phyloP scores from a whole-genome alignment of 2,888 invertebrate species.

The Leptinotarsa peninsularis region DNA sequence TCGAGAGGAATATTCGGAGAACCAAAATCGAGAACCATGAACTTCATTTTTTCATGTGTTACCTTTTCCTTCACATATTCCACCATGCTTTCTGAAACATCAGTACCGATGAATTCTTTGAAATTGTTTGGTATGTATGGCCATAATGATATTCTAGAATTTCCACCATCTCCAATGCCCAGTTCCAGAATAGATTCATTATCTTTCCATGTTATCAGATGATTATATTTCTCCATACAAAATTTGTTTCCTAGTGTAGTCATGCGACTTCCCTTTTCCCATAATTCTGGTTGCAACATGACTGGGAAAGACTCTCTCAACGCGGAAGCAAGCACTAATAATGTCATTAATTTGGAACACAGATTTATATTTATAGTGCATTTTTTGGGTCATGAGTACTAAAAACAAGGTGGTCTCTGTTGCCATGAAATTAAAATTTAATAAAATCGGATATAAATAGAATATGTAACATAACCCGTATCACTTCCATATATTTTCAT shows the following conservation, averaged over 20 bases:
- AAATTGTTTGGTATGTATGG: slow-evolving; percentile 30
- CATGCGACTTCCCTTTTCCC: slow-evolving; percentile 24
- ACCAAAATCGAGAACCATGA: slow-evolving; percentile 30
- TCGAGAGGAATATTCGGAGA: slow-evolving; percentile 11
- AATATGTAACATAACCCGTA: too few species aligned
- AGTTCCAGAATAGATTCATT: slow-evolving; percentile 74
- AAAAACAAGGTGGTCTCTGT: too few species aligned
- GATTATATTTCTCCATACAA: slow-evolving; percentile 71
- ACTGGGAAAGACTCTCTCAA: too few species aligned
- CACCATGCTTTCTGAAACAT: slow-evolving; percentile 31
- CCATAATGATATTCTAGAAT: slow-evolving; percentile 64
- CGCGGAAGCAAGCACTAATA: too few species aligned
- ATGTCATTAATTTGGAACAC: too few species aligned
- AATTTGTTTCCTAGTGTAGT: slow-evolving; percentile 13
- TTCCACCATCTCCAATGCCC: slow-evolving; percentile 81
- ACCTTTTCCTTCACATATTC: slow-evolving; percentile 13
- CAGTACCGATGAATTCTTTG: slow-evolving; percentile 33
- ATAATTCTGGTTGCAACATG: slow-evolving; percentile 35
- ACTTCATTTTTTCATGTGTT: slow-evolving; percentile 10
- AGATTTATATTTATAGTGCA: too few species aligned
- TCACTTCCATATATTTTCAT: too few species aligned
- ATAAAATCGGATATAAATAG: too few species aligned
- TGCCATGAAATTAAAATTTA: too few species aligned
- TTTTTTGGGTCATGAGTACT: too few species aligned
- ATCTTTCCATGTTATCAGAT: slow-evolving; percentile 55